Evolutionary conservation across 2,113 vertebrate species (phyloP).

Genomic region (Cyphomyrus discorhynchus): DNA sequence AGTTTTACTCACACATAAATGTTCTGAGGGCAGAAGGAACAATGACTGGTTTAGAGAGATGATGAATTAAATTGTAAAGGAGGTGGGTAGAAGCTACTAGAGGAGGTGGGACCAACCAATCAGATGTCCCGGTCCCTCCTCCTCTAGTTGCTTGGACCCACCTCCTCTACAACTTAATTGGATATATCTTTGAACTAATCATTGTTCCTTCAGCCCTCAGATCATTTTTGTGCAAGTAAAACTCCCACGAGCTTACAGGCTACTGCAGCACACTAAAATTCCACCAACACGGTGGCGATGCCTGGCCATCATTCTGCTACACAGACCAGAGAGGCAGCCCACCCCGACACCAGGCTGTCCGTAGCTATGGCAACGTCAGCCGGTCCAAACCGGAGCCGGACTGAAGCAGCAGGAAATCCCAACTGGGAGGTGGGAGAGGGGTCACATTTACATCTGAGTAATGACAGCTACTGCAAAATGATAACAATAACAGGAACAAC

Average conservation of each 20-base stretch:
- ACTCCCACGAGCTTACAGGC: slow-evolving; percentile 10
- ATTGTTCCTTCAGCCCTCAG: too few relatives aligned
- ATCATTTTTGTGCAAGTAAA: too few relatives aligned
- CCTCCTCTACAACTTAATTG: too few relatives aligned
- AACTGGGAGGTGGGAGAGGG: background rate
- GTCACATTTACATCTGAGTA: slow-evolving; percentile 2
- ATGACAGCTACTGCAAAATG: slow-evolving; percentile 32
- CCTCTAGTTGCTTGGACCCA: too few relatives aligned
- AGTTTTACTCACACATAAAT: too few relatives aligned
- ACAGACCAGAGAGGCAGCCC: background rate
- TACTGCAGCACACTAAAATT: background rate
- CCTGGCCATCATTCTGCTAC: background rate
- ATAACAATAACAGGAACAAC: slow-evolving; percentile 38
- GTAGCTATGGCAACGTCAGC: background rate
- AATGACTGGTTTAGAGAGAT: too few relatives aligned
- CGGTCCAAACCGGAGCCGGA: background rate
- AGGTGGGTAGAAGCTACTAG: too few relatives aligned
- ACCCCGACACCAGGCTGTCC: background rate
- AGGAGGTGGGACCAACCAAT: too few relatives aligned
- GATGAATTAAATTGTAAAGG: too few relatives aligned
- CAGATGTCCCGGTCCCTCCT: too few relatives aligned
- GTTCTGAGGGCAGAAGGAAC: too few relatives aligned
- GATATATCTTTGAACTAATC: too few relatives aligned
- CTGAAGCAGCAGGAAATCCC: background rate
- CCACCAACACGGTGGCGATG: background rate